A percentile compares a stretch with the other conserved stretches of the same genome.
Evolutionary conservation across 2,888 invertebrate genomes (phyloP).

Genomic region (Chalcis sispes): DNA sequence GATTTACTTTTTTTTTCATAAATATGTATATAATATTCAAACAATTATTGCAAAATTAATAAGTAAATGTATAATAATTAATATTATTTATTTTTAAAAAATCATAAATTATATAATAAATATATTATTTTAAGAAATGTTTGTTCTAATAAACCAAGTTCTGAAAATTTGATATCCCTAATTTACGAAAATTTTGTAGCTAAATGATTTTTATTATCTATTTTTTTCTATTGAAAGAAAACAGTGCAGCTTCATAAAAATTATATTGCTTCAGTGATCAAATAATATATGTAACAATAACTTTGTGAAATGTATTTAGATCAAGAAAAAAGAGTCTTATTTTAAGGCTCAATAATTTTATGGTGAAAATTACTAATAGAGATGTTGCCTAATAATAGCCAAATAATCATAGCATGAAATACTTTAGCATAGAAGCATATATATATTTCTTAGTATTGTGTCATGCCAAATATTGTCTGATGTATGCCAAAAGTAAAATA

Average conservation of each 20-base stretch:
- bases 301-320: slow-evolving; percentile 27
- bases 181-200: too few relatives aligned
- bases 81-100: too few relatives aligned
- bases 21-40: too few relatives aligned
- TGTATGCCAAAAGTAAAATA: slow-evolving; percentile 56
- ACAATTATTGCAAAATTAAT: too few relatives aligned
- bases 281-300: slow-evolving; percentile 43
- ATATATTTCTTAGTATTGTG: slow-evolving; percentile 54
- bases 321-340: slow-evolving; percentile 15
- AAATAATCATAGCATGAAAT: slow-evolving; percentile 44
- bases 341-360: slow-evolving; percentile 35
- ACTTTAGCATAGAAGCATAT: slow-evolving; percentile 48
- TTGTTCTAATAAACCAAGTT: too few relatives aligned
- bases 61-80: too few relatives aligned
- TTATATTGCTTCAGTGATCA: slow-evolving; percentile 42
- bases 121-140: too few relatives aligned
- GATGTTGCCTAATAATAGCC: slow-evolving; percentile 51
- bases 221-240: slow-evolving; percentile 15
- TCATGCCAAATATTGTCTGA: slow-evolving; percentile 60
- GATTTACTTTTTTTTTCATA: background rate
- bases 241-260: slow-evolving; percentile 18
- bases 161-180: too few relatives aligned
- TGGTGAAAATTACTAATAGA: slow-evolving; percentile 46
- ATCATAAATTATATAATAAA: too few relatives aligned
- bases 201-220: too few relatives aligned